Base-by-base conservation (phyloP, 2,888 invertebrate genomes). In the Tromatobia lineatoria region DNA sequence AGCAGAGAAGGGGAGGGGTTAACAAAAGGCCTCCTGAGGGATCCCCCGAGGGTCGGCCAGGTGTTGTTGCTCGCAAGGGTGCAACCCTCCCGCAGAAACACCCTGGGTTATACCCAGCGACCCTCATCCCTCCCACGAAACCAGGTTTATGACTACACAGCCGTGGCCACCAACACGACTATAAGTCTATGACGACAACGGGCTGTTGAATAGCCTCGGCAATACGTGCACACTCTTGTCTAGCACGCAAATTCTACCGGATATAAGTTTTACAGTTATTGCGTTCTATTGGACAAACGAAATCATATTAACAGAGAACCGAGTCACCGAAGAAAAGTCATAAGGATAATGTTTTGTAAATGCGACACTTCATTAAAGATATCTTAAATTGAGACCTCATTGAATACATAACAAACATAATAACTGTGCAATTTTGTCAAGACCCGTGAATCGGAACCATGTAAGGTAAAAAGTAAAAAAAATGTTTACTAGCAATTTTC, bases 1-100 rank as follows among this genome's bases (percentile, higher is more conserved):
- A 18, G 47, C 18, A 23, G 52, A 29, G 45, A 20, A 42, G 47
- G 64, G 59, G 67, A 67, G 29, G 38, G 45, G 29, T 59, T 42
- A 50, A 84, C 84, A 81, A 84, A 81, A 80, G 77, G 69, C 25
- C 47, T 74, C 50, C 64, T 74, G 64, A 69, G 77, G 80, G 74
- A 80, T 84, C 25, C 78, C 83, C 84, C 84, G 73, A 84, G 84
- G 84, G 80, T 84, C 69, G 78, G 69, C 84, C 84, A 84, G 84
- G 84, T 84, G 84, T 84, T 78, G 70, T 42, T 69, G 47, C 80
- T 78, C 61, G 80, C 70, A 81, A 81, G 84, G 84, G 84, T 84
- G 84, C 84, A 78, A 84, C 84, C 78, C 84, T 81, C 80, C 77
- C 84, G 47, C 80, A 57, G 77, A 61, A 70, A 70, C 23, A 75